These are phyloP conservation scores for Tenodera sinensis DNA, from an alignment of 2,888 invertebrate genomes.

Conservation along the genomic window DNA sequence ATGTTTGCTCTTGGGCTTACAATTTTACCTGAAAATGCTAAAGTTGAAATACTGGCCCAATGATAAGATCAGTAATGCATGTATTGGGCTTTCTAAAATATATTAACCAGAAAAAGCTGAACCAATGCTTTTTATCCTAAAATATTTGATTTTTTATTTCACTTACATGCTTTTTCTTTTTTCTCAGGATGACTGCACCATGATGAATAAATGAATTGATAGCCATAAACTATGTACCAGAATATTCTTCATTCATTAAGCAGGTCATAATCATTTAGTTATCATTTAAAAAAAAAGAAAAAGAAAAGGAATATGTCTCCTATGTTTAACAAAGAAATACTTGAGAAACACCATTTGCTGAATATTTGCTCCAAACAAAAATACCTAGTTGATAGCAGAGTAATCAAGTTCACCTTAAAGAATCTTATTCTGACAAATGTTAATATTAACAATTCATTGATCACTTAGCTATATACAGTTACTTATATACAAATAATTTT, in stretches of 20 bases:
- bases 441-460: slow-evolving; percentile 31
- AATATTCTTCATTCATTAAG: not conserved
- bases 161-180: not conserved
- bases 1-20: not conserved
- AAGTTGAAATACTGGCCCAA: not conserved
- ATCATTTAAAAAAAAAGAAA: not conserved
- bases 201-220: not conserved
- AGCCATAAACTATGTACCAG: not conserved
- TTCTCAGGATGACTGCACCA: not conserved
- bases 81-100: not conserved
- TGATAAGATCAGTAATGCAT: not conserved
- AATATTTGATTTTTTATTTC: not conserved
- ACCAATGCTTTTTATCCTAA: not conserved
- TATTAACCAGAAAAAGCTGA: not conserved
- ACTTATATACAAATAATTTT: slow-evolving; percentile 32
- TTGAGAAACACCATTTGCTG: not conserved
- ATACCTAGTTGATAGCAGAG: not conserved
- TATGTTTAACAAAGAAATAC: not conserved
- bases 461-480: slow-evolving; percentile 29
- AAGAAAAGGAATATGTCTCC: not conserved
- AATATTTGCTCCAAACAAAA: not conserved
- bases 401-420: not conserved
- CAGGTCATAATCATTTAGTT: not conserved
- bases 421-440: slow-evolving; percentile 29
- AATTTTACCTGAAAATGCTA: not conserved